These are phyloP conservation scores for Muscicapa adusta DNA, from an alignment of 2,113 vertebrate genomes.

Conservation along the genomic window DNA sequence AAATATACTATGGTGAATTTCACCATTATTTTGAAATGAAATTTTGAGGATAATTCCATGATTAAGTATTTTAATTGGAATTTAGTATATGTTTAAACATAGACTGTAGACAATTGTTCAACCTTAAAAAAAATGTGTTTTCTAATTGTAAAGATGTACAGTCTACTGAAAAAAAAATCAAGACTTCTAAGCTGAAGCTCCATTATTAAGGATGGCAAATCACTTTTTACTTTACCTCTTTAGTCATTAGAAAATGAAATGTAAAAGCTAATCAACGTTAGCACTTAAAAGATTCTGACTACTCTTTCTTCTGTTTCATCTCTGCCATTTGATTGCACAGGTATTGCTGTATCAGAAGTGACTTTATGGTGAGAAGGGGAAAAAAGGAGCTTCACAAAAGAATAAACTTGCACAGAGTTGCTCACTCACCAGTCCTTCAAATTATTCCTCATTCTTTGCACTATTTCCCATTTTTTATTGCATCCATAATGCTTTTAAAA, in stretches of 20 bases:
- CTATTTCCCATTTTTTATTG: neutral
- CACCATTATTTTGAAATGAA: neutral
- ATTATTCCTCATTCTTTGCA: neutral
- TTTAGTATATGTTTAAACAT: neutral
- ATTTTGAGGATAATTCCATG: neutral
- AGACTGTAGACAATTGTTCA: neutral
- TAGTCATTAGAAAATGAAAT: neutral
- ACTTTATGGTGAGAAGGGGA: neutral
- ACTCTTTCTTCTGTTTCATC: neutral
- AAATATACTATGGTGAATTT: fast-evolving
- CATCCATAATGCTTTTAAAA: neutral
- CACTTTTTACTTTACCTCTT: neutral
- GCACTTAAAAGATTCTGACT: neutral
- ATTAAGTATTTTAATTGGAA: neutral
- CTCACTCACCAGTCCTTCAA: neutral
- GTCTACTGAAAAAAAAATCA: neutral
- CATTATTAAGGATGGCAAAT: neutral
- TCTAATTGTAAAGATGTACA: neutral
- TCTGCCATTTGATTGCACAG: neutral
- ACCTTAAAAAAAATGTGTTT: neutral
- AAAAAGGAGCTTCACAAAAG: neutral
- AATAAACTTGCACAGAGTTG: neutral
- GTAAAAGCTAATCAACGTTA: neutral
- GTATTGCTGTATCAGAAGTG: neutral
- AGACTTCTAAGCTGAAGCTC: neutral